These are phyloP conservation scores for Brenthis ino DNA, from an alignment of 2,888 invertebrate species.

Conservation along the genomic window DNA sequence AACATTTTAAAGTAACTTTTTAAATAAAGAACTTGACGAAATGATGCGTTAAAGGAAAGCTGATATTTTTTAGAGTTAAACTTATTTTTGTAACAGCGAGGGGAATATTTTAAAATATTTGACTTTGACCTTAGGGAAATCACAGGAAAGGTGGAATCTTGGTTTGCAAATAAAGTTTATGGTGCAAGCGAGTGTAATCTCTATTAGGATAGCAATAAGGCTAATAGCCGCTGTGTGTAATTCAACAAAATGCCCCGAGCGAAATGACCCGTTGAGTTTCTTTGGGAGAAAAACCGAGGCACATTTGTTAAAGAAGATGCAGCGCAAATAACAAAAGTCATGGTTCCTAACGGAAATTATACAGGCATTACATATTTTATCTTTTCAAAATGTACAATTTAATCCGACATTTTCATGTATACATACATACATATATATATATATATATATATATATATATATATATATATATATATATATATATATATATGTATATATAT, in stretches of 20 bases:
- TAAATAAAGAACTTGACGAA: constrained; percentile 21
- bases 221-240: constrained; percentile 32
- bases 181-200: constrained; percentile 54
- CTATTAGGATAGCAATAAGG: constrained; percentile 48
- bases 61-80: constrained; percentile 33
- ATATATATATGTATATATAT: too few species aligned
- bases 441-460: too few species aligned
- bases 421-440: neutral
- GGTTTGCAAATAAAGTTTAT: constrained; percentile 44
- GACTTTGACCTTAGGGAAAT: constrained; percentile 74
- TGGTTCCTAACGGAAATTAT: constrained; percentile 21
- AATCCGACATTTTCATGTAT: neutral
- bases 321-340: constrained; percentile 37
- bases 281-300: constrained; percentile 42
- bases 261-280: constrained; percentile 53
- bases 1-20: constrained; percentile 4
- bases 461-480: too few species aligned
- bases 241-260: constrained; percentile 38
- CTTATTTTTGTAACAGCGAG: constrained; percentile 42
- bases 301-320: constrained; percentile 44
- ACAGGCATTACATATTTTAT: constrained; percentile 19
- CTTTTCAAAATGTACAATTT: constrained; percentile 3
- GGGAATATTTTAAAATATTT: constrained; percentile 71
- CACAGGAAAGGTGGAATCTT: constrained; percentile 62
- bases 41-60: constrained; percentile 21